A percentile compares a stretch with the other conserved stretches of the same genome.
Conservation (phyloP, 1,140 invertebrate genomes). For the Artemia franciscana region DNA sequence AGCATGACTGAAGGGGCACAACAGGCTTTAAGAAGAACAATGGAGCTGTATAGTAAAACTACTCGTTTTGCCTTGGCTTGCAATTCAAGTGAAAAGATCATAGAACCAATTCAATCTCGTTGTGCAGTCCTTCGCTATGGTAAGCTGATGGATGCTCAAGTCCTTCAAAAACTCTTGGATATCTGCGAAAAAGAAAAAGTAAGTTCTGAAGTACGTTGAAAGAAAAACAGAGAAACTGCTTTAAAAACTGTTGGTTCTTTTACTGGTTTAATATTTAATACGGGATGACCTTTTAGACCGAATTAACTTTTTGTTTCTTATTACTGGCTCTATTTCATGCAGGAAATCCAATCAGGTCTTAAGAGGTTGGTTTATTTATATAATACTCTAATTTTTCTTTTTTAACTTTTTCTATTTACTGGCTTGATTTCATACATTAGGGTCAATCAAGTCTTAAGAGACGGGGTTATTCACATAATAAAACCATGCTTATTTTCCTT, state of each 20-base stretch:
- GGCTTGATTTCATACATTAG: too few species aligned
- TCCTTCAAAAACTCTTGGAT: conserved; percentile 52
- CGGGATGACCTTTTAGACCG: too few species aligned
- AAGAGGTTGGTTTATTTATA: too few species aligned
- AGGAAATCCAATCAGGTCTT: too few species aligned
- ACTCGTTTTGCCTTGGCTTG: conserved; percentile 95
- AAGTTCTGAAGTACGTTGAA: conserved; percentile 13
- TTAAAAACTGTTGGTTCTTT: too few species aligned
- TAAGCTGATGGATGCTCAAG: conserved; percentile 64
- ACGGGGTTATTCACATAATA: too few species aligned
- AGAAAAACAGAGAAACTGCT: background rate
- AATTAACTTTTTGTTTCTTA: too few species aligned
- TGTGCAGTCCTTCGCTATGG: conserved; percentile 93
- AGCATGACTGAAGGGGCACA: conserved; percentile 96
- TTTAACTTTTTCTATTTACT: too few species aligned
- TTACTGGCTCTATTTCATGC: too few species aligned
- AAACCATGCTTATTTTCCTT: too few species aligned
- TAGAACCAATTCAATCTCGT: conserved; percentile 93
- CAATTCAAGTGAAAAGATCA: conserved; percentile 97
- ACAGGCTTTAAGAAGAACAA: conserved; percentile 84
- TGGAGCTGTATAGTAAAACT: conserved; percentile 95
- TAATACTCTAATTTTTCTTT: too few species aligned
- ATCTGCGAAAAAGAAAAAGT: conserved; percentile 51
- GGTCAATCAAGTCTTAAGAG: too few species aligned
- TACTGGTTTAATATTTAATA: background rate